phyloP scores from a whole-genome alignment of 2,888 invertebrate species.

The Agrochola macilenta region DNA sequence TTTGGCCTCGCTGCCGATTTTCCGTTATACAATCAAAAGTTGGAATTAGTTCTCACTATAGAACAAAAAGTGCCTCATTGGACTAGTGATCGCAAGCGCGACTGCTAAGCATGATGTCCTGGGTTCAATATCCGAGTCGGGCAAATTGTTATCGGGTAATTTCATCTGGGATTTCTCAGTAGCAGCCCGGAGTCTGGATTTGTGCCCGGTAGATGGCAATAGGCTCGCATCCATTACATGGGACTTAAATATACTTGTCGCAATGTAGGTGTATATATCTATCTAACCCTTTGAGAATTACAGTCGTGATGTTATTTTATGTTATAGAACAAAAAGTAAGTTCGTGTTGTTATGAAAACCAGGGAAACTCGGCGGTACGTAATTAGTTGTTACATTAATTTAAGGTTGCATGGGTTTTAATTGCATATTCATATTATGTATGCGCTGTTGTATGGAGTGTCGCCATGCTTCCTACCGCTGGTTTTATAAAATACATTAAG shows the following conservation, averaged over 20 bases:
- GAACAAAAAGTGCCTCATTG: constrained; percentile 53
- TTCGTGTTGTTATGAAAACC: constrained; percentile 53
- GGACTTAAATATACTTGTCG: too few relatives aligned
- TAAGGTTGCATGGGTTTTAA: constrained; percentile 48
- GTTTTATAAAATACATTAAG: constrained; percentile 2
- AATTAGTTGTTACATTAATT: constrained; percentile 55
- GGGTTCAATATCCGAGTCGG: too few relatives aligned
- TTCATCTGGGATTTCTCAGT: too few relatives aligned
- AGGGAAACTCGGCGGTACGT: constrained; percentile 37
- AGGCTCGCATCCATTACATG: too few relatives aligned
- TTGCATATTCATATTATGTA: constrained; percentile 49
- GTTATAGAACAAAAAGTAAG: constrained; percentile 3
- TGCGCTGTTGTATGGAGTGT: not conserved
- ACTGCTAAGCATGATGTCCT: too few relatives aligned
- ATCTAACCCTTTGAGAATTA: too few relatives aligned
- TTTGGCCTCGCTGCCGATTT: constrained; percentile 53
- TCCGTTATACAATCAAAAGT: constrained; percentile 61
- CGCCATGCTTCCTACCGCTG: constrained; percentile 1
- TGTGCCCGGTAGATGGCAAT: too few relatives aligned
- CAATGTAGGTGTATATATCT: too few relatives aligned
- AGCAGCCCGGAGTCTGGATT: too few relatives aligned
- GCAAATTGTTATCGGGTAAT: too few relatives aligned
- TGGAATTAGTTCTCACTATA: constrained; percentile 52
- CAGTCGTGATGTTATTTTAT: too few relatives aligned
- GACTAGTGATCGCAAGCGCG: too few relatives aligned